Evolutionary conservation across 2,797 vertebrate genomes (phyloP).

Genomic region (Labroides dimidiatus): DNA sequence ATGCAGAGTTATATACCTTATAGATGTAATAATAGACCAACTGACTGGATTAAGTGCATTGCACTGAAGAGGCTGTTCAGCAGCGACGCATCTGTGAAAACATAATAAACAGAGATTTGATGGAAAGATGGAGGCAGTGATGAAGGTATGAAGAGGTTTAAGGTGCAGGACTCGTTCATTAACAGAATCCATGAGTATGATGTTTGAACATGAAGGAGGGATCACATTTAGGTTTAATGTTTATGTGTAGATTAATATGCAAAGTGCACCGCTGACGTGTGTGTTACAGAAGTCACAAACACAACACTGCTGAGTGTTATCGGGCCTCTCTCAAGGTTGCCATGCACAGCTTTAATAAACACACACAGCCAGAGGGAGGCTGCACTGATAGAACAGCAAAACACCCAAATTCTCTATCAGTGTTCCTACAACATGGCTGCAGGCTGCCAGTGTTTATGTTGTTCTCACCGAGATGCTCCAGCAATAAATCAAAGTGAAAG

Average conservation of each 20-base stretch:
- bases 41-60: constrained; percentile 66
- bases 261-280: constrained; percentile 16
- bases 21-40: constrained; percentile 58
- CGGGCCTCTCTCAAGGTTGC: constrained; percentile 62
- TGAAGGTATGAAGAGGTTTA: constrained; percentile 46
- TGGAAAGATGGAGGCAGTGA: constrained; percentile 49
- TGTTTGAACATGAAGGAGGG: constrained; percentile 68
- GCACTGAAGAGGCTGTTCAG: constrained; percentile 53
- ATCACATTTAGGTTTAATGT: constrained; percentile 45
- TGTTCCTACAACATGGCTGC: constrained; percentile 47
- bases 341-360: constrained; percentile 69
- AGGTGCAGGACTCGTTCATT: constrained; percentile 71
- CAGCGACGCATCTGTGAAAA: constrained; percentile 56
- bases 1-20: constrained; percentile 49
- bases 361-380: constrained; percentile 66
- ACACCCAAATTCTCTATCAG: constrained; percentile 50
- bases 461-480: constrained; percentile 32
- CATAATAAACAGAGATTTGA: constrained; percentile 66
- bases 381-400: constrained; percentile 58
- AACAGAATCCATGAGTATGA: constrained; percentile 77
- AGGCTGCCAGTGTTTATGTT: constrained; percentile 37
- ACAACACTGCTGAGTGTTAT: constrained; percentile 53
- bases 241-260: constrained; percentile 38
- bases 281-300: constrained; percentile 48
- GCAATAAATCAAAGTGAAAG: constrained; percentile 52